These are phyloP conservation scores for Boloria euphrosyne DNA, from an alignment of 2,888 invertebrate species.

Conservation along the genomic window DNA sequence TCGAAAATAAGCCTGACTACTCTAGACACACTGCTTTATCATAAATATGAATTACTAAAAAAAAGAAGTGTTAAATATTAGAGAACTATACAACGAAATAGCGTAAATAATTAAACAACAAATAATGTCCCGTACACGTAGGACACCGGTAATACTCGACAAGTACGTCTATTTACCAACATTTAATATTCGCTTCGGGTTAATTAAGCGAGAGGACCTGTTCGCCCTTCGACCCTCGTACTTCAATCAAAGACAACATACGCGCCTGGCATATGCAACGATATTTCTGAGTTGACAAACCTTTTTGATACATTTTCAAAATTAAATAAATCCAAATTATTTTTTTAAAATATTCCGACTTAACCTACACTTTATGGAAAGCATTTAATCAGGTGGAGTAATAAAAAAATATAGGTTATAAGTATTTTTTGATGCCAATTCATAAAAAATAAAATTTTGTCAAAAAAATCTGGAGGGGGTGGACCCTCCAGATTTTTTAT, in stretches of 20 bases:
- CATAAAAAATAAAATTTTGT: too few relatives aligned
- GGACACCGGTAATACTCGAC: constrained; percentile 40
- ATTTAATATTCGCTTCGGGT: constrained; percentile 75
- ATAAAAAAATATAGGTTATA: too few relatives aligned
- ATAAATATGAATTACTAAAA: not conserved
- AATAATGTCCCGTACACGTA: constrained; percentile 26
- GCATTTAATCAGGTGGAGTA: too few relatives aligned
- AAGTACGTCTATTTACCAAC: constrained; percentile 73
- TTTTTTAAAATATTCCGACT: too few relatives aligned
- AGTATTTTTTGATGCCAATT: too few relatives aligned
- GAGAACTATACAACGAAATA: constrained; percentile 4
- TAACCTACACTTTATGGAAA: too few relatives aligned
- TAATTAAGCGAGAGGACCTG: constrained; percentile 59
- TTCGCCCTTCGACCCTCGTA: constrained; percentile 32
- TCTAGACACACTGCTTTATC: too few relatives aligned
- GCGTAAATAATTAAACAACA: constrained; percentile 36
- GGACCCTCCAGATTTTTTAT: too few relatives aligned
- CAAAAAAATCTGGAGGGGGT: too few relatives aligned
- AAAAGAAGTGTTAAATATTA: constrained; percentile 2
- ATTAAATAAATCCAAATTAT: not conserved
- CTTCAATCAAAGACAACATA: constrained; percentile 36
- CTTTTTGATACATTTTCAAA: not conserved
- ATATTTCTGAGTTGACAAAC: constrained; percentile 4
- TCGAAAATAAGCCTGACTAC: too few relatives aligned
- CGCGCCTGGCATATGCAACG: constrained; percentile 28